Percentiles rank a stretch among this genome's conserved stretches.
Conservation (phyloP, 2,113 vertebrate genomes). For the Parus major region DNA sequence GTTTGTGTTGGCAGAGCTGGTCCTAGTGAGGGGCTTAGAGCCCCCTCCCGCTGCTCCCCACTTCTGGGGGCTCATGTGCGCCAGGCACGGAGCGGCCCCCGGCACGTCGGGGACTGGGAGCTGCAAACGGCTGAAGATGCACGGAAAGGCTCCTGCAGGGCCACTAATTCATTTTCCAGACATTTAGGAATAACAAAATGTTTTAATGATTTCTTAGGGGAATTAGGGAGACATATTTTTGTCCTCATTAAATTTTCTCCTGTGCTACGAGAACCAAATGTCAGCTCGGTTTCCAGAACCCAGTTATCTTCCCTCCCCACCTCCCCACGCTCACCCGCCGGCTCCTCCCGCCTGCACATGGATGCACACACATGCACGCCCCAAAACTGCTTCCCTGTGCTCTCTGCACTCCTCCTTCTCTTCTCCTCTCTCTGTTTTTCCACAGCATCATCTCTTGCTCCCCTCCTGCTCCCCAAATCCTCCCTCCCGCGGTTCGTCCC, state of each 20-base stretch:
- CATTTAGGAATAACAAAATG: slow-evolving; percentile 81
- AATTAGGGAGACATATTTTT: slow-evolving; percentile 76
- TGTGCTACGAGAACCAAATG: slow-evolving; percentile 69
- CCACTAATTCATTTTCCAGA: slow-evolving; percentile 77
- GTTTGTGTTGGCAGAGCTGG: background rate
- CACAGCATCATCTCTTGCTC: background rate
- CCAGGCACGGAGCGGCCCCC: background rate
- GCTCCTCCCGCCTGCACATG: background rate
- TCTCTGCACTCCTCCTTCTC: background rate
- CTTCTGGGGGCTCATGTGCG: rapidly evolving
- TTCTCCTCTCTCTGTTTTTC: background rate
- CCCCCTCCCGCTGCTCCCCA: background rate
- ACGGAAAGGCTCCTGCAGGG: slow-evolving; percentile 67
- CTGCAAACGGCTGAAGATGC: slow-evolving; percentile 34
- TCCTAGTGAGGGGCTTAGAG: background rate
- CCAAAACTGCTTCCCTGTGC: background rate
- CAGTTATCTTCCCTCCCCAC: background rate
- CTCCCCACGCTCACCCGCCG: background rate
- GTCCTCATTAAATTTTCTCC: slow-evolving; percentile 79
- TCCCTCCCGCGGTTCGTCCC: background rate
- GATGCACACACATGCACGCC: background rate
- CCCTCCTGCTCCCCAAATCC: background rate
- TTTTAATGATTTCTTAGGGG: slow-evolving; percentile 82
- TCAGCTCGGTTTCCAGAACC: slow-evolving; percentile 61
- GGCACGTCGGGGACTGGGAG: background rate